These are phyloP conservation scores for Acanthiza pusilla DNA, from an alignment of 2,797 vertebrate species.

Conservation along the genomic window DNA sequence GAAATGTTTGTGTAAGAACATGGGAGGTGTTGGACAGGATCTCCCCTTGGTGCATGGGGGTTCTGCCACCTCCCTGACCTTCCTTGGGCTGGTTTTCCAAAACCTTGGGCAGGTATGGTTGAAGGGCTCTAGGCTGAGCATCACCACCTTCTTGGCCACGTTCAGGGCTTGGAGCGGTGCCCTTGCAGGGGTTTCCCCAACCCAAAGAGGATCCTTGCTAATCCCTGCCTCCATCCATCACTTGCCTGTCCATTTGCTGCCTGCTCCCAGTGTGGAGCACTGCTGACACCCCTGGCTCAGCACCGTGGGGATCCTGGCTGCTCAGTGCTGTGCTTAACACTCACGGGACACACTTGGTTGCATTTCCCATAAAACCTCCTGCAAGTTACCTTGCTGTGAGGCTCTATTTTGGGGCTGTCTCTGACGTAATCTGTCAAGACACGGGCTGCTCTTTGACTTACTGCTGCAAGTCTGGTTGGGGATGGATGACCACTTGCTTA, in stretches of 20 bases:
- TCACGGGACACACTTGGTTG: background rate
- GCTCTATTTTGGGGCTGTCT: background rate
- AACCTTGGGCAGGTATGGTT: background rate
- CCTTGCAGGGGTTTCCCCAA: background rate
- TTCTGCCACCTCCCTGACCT: background rate
- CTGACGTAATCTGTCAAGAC: background rate
- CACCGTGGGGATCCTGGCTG: background rate
- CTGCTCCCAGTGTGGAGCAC: background rate
- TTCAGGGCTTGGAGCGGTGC: background rate
- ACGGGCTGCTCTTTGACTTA: background rate
- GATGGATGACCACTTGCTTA: slow-evolving; percentile 35
- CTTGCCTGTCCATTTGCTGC: background rate
- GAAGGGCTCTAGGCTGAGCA: background rate
- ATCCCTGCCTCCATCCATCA: accelerated
- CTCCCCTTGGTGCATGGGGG: background rate
- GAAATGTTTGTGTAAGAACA: background rate
- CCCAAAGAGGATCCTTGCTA: background rate
- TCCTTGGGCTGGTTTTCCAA: background rate
- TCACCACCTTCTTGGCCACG: accelerated
- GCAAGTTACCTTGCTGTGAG: background rate
- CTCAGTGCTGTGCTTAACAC: background rate
- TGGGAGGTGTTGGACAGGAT: background rate
- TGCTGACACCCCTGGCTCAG: background rate
- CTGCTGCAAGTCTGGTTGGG: background rate
- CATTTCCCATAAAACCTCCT: background rate